These are phyloP conservation scores for Sander lucioperca DNA, from an alignment of 2,113 vertebrate species.

Conservation along the genomic window DNA sequence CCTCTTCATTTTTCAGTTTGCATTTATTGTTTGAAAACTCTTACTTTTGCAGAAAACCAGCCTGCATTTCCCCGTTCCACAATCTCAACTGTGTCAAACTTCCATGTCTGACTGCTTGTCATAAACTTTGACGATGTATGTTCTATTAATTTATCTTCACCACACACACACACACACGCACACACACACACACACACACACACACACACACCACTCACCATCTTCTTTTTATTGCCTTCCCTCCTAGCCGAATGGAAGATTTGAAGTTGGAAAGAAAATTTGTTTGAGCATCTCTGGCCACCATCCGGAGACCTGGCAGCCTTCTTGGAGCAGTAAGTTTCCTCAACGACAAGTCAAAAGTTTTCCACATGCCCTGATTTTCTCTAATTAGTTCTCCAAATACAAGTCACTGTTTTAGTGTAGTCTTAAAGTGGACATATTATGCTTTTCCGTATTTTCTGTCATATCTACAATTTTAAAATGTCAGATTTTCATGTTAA, in stretches of 20 bases:
- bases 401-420: background rate
- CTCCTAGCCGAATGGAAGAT: conserved; percentile 94
- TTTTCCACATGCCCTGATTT: background rate
- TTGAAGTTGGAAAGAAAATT: conserved; percentile 99
- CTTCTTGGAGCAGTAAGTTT: conserved; percentile 98
- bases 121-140: background rate
- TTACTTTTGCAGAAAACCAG: background rate
- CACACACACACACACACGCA: too few relatives aligned
- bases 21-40: conserved; percentile 21
- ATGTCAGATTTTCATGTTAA: too few relatives aligned
- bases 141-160: background rate
- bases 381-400: background rate
- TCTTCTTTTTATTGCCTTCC: background rate
- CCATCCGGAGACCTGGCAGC: conserved; percentile 99
- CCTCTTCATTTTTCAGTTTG: conserved; percentile 4
- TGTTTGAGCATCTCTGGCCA: conserved; percentile 99
- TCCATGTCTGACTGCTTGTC: background rate
- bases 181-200: too few relatives aligned
- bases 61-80: background rate
- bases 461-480: too few relatives aligned
- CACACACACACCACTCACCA: background rate
- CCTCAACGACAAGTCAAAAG: background rate
- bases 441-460: too few relatives aligned
- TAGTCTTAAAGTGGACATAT: too few relatives aligned
- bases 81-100: background rate